Evolutionary conservation across 1,140 invertebrate species (phyloP).

Genomic region (Plectrocnemia conspersa): DNA sequence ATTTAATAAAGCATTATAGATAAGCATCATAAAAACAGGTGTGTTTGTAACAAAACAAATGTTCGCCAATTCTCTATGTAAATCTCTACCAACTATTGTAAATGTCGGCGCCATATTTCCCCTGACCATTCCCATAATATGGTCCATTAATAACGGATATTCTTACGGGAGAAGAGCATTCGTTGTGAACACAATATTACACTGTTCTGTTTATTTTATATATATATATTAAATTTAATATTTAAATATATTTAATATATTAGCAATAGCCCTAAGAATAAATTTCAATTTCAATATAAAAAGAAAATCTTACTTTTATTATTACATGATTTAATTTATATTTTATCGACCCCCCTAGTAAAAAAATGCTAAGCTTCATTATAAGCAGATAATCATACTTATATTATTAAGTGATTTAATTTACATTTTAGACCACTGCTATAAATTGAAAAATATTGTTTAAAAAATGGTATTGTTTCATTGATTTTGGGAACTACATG

Average conservation of each 20-base stretch:
- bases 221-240: not conserved
- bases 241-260: not conserved
- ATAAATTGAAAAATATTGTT: too few species aligned
- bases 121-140: conserved; percentile 24
- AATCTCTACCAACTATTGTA: conserved; percentile 21
- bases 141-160: conserved; percentile 15
- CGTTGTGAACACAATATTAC: not conserved
- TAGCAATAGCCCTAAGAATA: not conserved
- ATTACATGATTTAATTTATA: too few species aligned
- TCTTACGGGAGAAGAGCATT: not conserved
- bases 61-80: conserved; percentile 21
- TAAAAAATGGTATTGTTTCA: too few species aligned
- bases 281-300: not conserved
- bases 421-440: too few species aligned
- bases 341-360: too few species aligned
- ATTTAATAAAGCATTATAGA: too few species aligned
- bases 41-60: conserved; percentile 21
- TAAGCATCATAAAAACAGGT: too few species aligned
- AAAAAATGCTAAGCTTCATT: too few species aligned
- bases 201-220: not conserved
- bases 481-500: too few species aligned
- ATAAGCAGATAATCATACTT: too few species aligned
- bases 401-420: too few species aligned
- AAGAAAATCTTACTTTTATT: not conserved
- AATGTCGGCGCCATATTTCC: conserved; percentile 22